Base-by-base conservation (phyloP, 30 jellyfish, hydroid and myxozoan species). In the Catostylus mosaicus region DNA sequence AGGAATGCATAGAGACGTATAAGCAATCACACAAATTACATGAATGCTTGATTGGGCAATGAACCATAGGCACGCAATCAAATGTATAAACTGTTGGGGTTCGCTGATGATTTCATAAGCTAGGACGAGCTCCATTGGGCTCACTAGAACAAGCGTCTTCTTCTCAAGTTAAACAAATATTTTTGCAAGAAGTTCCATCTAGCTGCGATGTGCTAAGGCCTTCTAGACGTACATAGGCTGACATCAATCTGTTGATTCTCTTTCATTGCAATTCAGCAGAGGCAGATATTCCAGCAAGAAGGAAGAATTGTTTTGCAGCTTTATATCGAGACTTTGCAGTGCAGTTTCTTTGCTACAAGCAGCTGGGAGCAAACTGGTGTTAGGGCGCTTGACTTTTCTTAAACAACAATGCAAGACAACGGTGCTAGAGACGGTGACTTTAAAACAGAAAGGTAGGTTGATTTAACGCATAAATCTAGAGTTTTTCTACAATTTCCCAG, bases 51-150 rank as follows among this genome's bases (percentile, higher is more conserved):
- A 69, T 43, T 82, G 85, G 92, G 73, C 84, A 82, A 27, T 82
- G 76, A 61, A 60, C 92, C 86, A 80, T 71, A 56, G 66, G 85
- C 75, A 82, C 92, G 84, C 92, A 67, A 72, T 82, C 85, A 82
- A 82, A 82, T 72, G 84, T 67, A 82, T 70, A 82, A 82, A 69
- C 92, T 37, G 92, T 72, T 59, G 92, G 92, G 92, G 84, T 82
- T 51, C 85, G 92, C 80, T 82, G 92, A 72, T 82, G 92, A 82
- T 72, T 82, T 82, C 92, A 82, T 82, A 82, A 74, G 84, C 92
- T 26, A 82, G 19, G 38, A 57, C 75, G 85, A 67, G 63, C 82
- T 69, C 64, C 92, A 57, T 31, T 82, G 92, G 80, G 75, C 76
- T 62, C 62, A 52, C 79, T 62, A 14, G 77, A 82, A 10, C 73